Evolutionary conservation across 2,113 vertebrate species (phyloP), one percentile per base, ranked within the genome.

Genomic region (Melozone crissalis): DNA sequence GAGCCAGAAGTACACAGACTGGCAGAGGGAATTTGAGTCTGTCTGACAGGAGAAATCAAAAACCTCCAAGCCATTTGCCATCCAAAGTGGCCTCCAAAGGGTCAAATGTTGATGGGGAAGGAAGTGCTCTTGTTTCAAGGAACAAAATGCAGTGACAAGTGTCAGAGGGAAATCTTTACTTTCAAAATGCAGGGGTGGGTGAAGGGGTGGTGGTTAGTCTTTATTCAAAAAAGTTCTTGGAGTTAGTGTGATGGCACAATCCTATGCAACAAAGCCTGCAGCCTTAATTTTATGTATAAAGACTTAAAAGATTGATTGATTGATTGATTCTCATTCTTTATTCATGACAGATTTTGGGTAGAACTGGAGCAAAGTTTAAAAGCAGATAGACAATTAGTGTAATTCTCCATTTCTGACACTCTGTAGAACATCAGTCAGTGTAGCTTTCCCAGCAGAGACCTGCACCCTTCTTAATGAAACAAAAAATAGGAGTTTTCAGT

Each of bases 11-110:
- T 99, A 99, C 87, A 85, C 89, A 1, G 98, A 98, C 85, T 99
- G 99, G 99, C 98, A 99, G 96, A 98, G 65, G 68, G 98, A 99
- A 66, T 99, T 99, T 10, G 97, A 99, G 94, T 99, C 99, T 7
- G 99, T 99, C 15, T 99, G 61, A 80, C 13, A 74, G 61, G 27
- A 67, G n/a, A 33, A 37, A 5, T 2, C 11, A 21, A 54, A 69
- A 91, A 57, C 13, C 8, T 88, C 8, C 28, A 59, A 41, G 30
- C 19, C 33, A 55, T 74, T 35, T 49, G 6, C 67, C 37, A 16
- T 19, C 24, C 51, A 7, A 11, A 83, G 24, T 9, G 43, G 26
- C 57, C 47, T 65, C 44, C 22, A 13, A 46, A 58, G 44, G 72
- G 77, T 14, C 2, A 2, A 18, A 10, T 4, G 76, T 37, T 30